Base-by-base conservation (phyloP, 2,888 invertebrate genomes). In the Megaustenia siamemsis region DNA sequence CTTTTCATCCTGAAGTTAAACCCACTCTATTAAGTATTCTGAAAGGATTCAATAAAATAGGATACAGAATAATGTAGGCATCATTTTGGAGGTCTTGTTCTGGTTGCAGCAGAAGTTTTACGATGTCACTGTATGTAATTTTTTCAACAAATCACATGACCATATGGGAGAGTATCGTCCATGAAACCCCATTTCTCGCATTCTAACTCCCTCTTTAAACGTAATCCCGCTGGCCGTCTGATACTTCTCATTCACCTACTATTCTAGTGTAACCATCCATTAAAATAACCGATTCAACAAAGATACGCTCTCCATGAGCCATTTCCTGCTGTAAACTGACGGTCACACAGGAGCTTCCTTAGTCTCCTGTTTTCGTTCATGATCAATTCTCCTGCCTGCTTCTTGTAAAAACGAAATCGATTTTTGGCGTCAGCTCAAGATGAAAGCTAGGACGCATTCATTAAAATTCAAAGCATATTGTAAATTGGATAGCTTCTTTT, bases 391-490 rank as follows among this genome's bases (percentile, higher is more conserved):
- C 21, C 40, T 40, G 38, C 40, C 38, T 53, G 69, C 81, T 71
- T 71, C 68, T 79, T 40, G 43, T 38, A 53, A 73, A 68, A 71
- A 68, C 21, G 73, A 35, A 49, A 82, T 82, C 73, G 82, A 82
- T 82, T 82, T 82, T 73, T 82, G 82, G 56, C 71, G 60, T 82
- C 82, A 38, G 43, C 82, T 38, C 28, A 56, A 73, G 73, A 73
- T 73, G 82, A 82, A 73, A 53, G 68, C 71, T 60, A 60, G 60
- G 56, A 60, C 71, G 32, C 82, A 73, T 82, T 73, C 73, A 82
- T 82, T 82, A 82, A 82, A 71, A 82, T 82, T 82, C 82, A 82
- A 82, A 82, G 82, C 82, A 82, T 82, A 82, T 73, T 82, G 82
- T 82, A 82, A 82, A 82, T 82, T 82, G 82, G 82, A 71, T 82